phyloP scores from a whole-genome alignment of 2,113 vertebrate species.

The Dascyllus trimaculatus region DNA sequence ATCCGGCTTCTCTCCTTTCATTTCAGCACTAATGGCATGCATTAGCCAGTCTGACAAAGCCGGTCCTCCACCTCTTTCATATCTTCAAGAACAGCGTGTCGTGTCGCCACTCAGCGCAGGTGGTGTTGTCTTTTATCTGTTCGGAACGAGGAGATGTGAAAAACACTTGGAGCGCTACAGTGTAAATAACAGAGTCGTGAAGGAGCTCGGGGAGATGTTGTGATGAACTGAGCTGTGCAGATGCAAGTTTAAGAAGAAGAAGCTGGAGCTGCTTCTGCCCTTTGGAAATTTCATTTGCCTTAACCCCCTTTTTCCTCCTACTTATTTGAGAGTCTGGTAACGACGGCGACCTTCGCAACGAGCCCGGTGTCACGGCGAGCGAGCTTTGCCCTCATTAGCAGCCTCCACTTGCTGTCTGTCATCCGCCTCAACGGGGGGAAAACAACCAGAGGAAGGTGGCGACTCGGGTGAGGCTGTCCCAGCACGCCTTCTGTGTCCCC shows the following conservation, averaged over 20 bases:
- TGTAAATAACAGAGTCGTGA: conserved; percentile 17
- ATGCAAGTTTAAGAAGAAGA: neutral
- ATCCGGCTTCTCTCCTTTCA: conserved; percentile 9
- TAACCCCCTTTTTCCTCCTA: conserved; percentile 9
- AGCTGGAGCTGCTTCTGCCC: neutral
- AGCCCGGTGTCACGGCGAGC: neutral
- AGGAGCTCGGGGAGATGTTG: neutral
- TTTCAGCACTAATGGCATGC: conserved; percentile 53
- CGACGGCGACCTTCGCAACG: conserved; percentile 30
- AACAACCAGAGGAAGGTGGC: conserved; percentile 1
- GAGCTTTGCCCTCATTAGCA: conserved; percentile 62
- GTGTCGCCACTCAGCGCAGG: neutral
- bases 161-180: conserved; percentile 16
- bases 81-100: neutral
- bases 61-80: conserved; percentile 25
- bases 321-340: conserved; percentile 32
- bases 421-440: neutral
- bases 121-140: conserved; percentile 16
- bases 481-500: conserved; percentile 10
- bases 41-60: conserved; percentile 25
- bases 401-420: conserved; percentile 19
- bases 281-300: conserved; percentile 5
- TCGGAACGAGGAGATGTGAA: conserved; percentile 5
- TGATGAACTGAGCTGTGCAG: neutral
- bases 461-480: conserved; percentile 2